These are phyloP conservation scores for Danaus melanippus DNA, from an alignment of 1,140 invertebrate genomes.

Conservation along the genomic window DNA sequence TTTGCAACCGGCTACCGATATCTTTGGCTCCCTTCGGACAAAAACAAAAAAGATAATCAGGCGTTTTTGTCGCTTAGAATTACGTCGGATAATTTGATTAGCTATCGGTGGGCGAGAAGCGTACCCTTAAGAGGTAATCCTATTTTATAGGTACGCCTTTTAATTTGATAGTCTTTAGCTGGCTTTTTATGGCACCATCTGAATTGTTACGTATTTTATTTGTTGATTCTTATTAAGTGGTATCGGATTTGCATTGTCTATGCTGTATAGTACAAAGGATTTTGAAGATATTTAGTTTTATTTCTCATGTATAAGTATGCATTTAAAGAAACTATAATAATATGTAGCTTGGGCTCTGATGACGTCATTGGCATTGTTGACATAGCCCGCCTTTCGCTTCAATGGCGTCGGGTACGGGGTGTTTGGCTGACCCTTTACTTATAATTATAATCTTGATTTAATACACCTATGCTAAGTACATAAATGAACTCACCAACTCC, in stretches of 20 bases:
- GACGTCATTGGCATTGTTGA: constrained; percentile 31
- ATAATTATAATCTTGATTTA: constrained; percentile 18
- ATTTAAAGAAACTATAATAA: constrained; percentile 7
- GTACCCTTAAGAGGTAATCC: constrained; percentile 52
- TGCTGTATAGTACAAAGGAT: background rate
- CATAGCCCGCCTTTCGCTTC: constrained; percentile 31
- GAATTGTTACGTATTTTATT: constrained; percentile 25
- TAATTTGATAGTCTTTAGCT: constrained; percentile 47
- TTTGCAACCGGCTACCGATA: constrained; percentile 36
- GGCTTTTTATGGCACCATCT: constrained; percentile 27
- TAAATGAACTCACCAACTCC: background rate
- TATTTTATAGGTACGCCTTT: constrained; percentile 48
- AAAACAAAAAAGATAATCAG: constrained; percentile 57
- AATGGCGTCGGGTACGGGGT: constrained; percentile 25
- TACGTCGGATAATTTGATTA: constrained; percentile 61
- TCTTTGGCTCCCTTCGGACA: constrained; percentile 33
- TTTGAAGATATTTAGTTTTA: background rate
- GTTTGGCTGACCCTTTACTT: constrained; percentile 14
- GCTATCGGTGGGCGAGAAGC: constrained; percentile 48
- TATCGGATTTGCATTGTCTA: constrained; percentile 5
- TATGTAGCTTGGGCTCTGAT: constrained; percentile 10
- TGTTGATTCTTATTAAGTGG: constrained; percentile 15
- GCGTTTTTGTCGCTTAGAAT: constrained; percentile 55
- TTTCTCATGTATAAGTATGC: too few relatives aligned
- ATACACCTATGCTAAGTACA: too few relatives aligned